Evolutionary conservation across 2,888 invertebrate genomes (phyloP), one percentile per base, ranked within the genome.

Genomic region (Callosobruchus maculatus): DNA sequence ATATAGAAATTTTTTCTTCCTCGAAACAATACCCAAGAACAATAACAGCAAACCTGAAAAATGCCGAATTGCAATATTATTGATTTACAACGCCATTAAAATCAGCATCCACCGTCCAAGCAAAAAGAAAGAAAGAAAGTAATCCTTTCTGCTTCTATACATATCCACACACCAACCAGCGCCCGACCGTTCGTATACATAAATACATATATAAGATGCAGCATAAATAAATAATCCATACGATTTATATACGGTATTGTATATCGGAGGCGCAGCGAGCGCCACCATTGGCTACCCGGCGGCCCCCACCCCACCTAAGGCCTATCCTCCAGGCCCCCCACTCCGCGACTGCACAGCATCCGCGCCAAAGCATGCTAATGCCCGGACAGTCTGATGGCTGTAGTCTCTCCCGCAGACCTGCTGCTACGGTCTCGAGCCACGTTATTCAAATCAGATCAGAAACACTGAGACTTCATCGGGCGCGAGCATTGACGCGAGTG

Each of bases 141-240:
- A 84, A 84, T 83, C 84, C 84, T 84, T 84, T 81, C 71, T 82
- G 82, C 82, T 83, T 80, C 83, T 82, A 85, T 84, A 84, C 84
- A 85, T 85, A 85, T 82, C 85, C 85, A 84, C 85, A 85, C 49
- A 49, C 49, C 49, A 49, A 49, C 49, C 49, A 49, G 49, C 49
- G 49, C 9, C 49, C 49, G 49, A 3, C 49, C 49, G 49, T 49
- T 49, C 49, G 49, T 68, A 68, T 68, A 68, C 85, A 86, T 86
- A 86, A 86, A 87, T 87, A 86, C 86, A 87, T 87, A 87, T 83
- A 86, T 87, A 86, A 86, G 84, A 85, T 85, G 85, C 83, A 83
- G 86, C 87, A 87, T 87, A 87, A 87, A 88, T 88, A 87, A 87
- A 87, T 88, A 87, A 87, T 88, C 87, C 86, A 87, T 87, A 87